Evolutionary conservation across 2,113 vertebrate genomes (phyloP).

Genomic region (Salvelinus namaycush): DNA sequence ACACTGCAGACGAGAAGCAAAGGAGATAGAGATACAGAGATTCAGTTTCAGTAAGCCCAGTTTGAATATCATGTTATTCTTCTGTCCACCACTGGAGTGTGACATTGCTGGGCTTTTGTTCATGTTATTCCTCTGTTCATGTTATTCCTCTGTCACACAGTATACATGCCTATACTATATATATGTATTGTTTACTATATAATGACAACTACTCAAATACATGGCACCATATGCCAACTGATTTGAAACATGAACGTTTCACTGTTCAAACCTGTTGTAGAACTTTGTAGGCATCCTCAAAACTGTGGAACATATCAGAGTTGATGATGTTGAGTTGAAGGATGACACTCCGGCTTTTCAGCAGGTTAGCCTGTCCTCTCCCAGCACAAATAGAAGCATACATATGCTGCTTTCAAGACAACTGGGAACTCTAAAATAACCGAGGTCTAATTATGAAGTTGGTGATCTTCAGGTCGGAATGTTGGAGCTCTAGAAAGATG

Average conservation of each 20-base stretch:
- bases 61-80: constrained; percentile 28
- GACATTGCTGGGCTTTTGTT: constrained; percentile 12
- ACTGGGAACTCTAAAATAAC: too few species aligned
- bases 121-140: constrained; percentile 16
- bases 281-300: constrained; percentile 70
- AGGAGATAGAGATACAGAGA: background rate
- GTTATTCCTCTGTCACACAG: background rate
- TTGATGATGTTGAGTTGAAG: constrained; percentile 62
- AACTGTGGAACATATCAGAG: constrained; percentile 66
- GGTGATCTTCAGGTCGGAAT: too few species aligned
- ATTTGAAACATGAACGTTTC: background rate
- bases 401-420: constrained; percentile 6
- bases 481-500: too few species aligned
- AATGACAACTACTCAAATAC: background rate
- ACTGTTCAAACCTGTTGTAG: constrained; percentile 77
- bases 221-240: background rate
- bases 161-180: too few species aligned
- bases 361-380: constrained; percentile 10
- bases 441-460: too few species aligned
- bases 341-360: constrained; percentile 59
- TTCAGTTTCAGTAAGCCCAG: constrained; percentile 18
- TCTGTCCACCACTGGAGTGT: constrained; percentile 22
- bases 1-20: constrained; percentile 70
- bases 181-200: background rate
- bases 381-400: constrained; percentile 62